Evolutionary conservation across 2,113 vertebrate genomes (phyloP), one percentile per base, ranked within the genome.

Genomic region (Opisthocomus hoazin): DNA sequence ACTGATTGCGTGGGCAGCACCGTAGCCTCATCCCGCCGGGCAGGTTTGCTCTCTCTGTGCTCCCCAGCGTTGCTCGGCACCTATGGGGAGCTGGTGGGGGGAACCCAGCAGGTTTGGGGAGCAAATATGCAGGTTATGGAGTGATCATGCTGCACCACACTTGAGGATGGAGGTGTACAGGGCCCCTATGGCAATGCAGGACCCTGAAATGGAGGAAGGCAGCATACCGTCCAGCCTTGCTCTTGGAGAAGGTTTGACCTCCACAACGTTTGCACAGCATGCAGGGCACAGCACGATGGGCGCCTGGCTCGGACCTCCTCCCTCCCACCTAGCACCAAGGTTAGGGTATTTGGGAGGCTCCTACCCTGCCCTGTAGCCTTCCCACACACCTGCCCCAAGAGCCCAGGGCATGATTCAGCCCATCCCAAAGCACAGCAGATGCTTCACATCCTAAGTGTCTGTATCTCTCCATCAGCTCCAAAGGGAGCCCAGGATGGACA

Each of bases 41-140:
- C 79, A 56, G 57, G 5, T 57, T 84, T 1, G 1, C 15, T 32
- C 4, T 1, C 8, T 6, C 46, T 15, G 51, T 0, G 0, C 50
- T 89, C 43, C 71, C 53, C 0, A 0, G 2, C 12, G 12, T 36
- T 36, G 3, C 39, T 32, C n/a, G 13, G 61, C 22, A 45, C 27
- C 14, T n/a, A 2, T 5, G 24, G 39, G 37, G 39, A 73, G 53
- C 3, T 12, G 12, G 5, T 5, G 11, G 3, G 16, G 24, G 76
- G 30, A 2, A 79, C 18, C 32, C 61, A 41, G 0, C 4, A 26
- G n/a, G 8, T 50, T 15, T 66, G 50, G 34, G 87, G 24, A 27
- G 23, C 16, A 79, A 91, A 69, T 5, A 7, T 0, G 0, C 19
- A 50, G 17, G 9, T 18, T 48, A 4, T 23, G 56, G 64, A 17